Conservation (phyloP, 2,797 vertebrate species). For the Holocentrus rufus region DNA sequence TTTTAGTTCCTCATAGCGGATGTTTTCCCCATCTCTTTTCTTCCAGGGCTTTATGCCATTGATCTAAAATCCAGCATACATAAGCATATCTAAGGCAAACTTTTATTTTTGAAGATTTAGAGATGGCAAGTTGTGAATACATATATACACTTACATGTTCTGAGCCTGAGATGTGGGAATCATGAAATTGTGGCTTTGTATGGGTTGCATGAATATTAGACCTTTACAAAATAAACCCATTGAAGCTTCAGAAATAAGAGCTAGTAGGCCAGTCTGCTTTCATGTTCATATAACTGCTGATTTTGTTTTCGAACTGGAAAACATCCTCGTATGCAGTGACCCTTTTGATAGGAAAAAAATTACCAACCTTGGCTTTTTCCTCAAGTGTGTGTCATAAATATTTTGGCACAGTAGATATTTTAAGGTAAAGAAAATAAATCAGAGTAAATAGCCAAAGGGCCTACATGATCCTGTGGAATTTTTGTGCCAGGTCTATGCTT, state of each 20-base stretch:
- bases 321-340: too few species aligned
- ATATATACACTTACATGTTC: constrained; percentile 6
- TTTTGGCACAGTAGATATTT: neutral
- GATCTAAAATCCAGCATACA: constrained; percentile 64
- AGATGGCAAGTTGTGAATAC: constrained; percentile 27
- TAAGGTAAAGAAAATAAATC: too few species aligned
- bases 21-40: constrained; percentile 53
- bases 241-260: neutral
- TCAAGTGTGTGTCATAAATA: neutral
- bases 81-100: constrained; percentile 56
- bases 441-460: neutral
- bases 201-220: constrained; percentile 7
- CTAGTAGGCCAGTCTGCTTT: neutral
- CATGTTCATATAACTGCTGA: neutral
- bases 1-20: constrained; percentile 50
- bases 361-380: constrained; percentile 2
- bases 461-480: neutral
- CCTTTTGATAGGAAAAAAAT: neutral
- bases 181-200: constrained; percentile 12
- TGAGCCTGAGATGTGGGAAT: constrained; percentile 23
- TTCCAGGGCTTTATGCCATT: constrained; percentile 58
- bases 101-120: constrained; percentile 49
- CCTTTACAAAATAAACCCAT: constrained; percentile 9
- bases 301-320: too few species aligned
- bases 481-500: constrained; percentile 5